Evolutionary conservation across 2,888 invertebrate species (phyloP).

Genomic region (Dorcus parallelipipedus): DNA sequence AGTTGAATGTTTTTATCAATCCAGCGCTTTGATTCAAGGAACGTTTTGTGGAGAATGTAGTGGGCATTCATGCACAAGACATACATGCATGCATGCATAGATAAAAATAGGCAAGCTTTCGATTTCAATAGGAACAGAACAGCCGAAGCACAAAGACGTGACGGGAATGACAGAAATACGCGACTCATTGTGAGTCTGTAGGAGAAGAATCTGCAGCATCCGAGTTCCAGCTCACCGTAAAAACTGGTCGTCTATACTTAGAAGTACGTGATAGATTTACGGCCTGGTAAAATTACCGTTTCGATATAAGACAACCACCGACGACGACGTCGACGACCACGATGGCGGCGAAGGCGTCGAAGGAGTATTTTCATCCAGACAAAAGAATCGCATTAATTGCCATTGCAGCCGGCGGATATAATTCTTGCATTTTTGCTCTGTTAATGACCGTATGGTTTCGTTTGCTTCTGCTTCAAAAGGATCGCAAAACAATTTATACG

Average conservation of each 20-base stretch:
- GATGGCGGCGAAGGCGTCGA: conserved; percentile 14
- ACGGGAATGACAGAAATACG: conserved; percentile 8
- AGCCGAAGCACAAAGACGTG: conserved; percentile 8
- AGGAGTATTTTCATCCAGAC: conserved; percentile 18
- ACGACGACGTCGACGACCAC: conserved; percentile 15
- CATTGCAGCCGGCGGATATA: conserved; percentile 12
- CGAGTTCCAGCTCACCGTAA: conserved; percentile 18
- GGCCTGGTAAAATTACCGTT: conserved; percentile 14
- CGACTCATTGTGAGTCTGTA: conserved; percentile 17
- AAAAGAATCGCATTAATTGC: conserved; percentile 12
- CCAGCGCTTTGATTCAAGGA: no score
- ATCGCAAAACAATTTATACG: no score
- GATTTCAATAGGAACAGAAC: conserved; percentile 15
- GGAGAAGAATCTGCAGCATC: conserved; percentile 23
- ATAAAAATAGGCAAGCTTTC: conserved; percentile 6
- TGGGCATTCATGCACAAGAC: no score
- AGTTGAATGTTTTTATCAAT: no score
- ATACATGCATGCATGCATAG: not conserved
- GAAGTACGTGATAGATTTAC: conserved; percentile 22
- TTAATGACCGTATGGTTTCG: not conserved
- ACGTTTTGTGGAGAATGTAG: no score
- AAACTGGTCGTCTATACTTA: conserved; percentile 21
- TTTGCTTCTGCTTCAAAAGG: no score
- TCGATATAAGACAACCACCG: conserved; percentile 14
- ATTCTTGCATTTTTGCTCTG: conserved; percentile 10